These are phyloP conservation scores for Octodonta nipae DNA, from an alignment of 2,888 invertebrate genomes.

Conservation along the genomic window DNA sequence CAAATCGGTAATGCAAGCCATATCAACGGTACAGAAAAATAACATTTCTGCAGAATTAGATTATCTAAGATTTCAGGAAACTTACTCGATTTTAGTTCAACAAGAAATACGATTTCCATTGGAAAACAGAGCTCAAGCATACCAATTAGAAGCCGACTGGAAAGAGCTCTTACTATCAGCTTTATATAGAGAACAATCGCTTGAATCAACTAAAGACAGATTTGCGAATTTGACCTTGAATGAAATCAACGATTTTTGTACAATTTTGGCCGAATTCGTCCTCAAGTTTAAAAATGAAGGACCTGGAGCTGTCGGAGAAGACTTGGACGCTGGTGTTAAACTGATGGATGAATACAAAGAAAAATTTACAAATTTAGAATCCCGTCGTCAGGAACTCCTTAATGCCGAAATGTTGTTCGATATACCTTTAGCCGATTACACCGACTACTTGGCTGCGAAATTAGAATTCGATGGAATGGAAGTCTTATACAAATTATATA, in stretches of 20 bases:
- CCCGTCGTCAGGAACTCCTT: slow-evolving; percentile 46
- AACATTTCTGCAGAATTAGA: slow-evolving; percentile 67
- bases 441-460: slow-evolving; percentile 52
- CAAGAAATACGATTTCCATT: slow-evolving; percentile 49
- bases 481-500: slow-evolving; percentile 61
- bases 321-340: slow-evolving; percentile 57
- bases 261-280: slow-evolving; percentile 51
- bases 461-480: slow-evolving; percentile 55
- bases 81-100: slow-evolving; percentile 58
- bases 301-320: slow-evolving; percentile 64
- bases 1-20: slow-evolving; percentile 73
- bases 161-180: slow-evolving; percentile 53
- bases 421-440: slow-evolving; percentile 72
- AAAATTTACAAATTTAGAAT: slow-evolving; percentile 54
- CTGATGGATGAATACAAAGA: slow-evolving; percentile 58
- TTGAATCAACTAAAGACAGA: slow-evolving; percentile 71
- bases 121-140: slow-evolving; percentile 44
- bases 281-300: slow-evolving; percentile 62
- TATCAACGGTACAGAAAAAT: slow-evolving; percentile 57
- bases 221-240: slow-evolving; percentile 69
- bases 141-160: slow-evolving; percentile 55
- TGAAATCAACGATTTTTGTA: slow-evolving; percentile 57
- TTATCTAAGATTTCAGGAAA: slow-evolving; percentile 62
- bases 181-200: slow-evolving; percentile 51
- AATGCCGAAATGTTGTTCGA: slow-evolving; percentile 79